Evolutionary conservation across 37 sponge, comb jelly and placozoan species (phyloP).

Genomic region (Bolinopsis microptera): DNA sequence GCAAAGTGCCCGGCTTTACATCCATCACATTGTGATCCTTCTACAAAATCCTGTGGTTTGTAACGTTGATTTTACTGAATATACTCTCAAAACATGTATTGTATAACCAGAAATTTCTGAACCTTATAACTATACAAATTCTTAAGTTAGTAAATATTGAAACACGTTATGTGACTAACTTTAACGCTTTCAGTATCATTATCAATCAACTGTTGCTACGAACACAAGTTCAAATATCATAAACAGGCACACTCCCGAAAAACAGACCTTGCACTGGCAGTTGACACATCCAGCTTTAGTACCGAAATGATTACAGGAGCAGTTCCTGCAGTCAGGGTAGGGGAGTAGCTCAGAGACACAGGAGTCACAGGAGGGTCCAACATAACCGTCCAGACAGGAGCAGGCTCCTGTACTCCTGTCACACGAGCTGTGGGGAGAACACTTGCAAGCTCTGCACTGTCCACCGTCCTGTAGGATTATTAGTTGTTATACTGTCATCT

Average conservation of each 20-base stretch:
- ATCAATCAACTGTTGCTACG: too few species aligned
- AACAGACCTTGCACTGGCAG: conserved; percentile 16
- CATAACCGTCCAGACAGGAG: not conserved
- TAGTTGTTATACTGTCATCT: not conserved
- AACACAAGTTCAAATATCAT: too few species aligned
- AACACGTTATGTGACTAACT: too few species aligned
- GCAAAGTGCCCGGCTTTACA: conserved; percentile 20
- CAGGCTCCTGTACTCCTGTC: not conserved
- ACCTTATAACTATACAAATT: too few species aligned
- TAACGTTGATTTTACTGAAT: too few species aligned
- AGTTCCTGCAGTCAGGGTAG: conserved; percentile 32
- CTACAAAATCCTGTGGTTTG: not conserved
- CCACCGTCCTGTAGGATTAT: not conserved
- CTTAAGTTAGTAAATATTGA: too few species aligned
- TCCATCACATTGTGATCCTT: not conserved
- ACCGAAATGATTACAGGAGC: not conserved
- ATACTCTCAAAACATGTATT: too few species aligned
- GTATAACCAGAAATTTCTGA: too few species aligned
- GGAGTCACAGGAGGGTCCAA: conserved; percentile 20
- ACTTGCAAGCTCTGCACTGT: not conserved
- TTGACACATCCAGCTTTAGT: not conserved
- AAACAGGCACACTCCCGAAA: too few species aligned
- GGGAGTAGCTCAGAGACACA: not conserved
- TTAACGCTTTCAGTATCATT: too few species aligned
- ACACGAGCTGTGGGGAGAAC: conserved; percentile 7